A percentile compares a stretch with the other conserved stretches of the same genome.
Evolutionary conservation across 2,113 vertebrate genomes (phyloP).

Genomic region (Cichladusa arquata): DNA sequence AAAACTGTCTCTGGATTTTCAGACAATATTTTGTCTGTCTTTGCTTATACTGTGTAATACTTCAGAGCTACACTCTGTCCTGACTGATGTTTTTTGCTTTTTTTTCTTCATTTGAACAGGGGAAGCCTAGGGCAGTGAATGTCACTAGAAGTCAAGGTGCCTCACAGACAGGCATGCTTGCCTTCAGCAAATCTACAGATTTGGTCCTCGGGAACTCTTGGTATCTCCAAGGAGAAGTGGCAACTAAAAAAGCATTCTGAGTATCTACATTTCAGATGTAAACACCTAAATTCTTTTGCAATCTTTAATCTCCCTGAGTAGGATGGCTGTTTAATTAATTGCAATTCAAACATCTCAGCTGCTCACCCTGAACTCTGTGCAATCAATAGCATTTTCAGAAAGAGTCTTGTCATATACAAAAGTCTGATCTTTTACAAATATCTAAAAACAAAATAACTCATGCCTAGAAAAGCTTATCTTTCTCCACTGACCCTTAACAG

Average conservation of each 20-base stretch:
- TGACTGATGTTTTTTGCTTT: slow-evolving; percentile 36
- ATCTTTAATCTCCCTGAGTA: neutral
- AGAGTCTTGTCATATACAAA: neutral
- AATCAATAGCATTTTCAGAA: neutral
- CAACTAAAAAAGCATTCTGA: neutral
- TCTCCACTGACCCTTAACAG: neutral
- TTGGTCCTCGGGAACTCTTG: neutral
- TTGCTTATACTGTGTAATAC: neutral
- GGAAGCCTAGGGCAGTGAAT: slow-evolving; percentile 51
- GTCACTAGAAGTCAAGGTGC: slow-evolving; percentile 61
- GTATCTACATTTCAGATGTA: neutral
- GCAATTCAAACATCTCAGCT: neutral
- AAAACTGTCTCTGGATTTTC: neutral
- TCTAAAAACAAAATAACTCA: neutral
- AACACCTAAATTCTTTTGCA: neutral
- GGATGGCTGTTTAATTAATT: neutral
- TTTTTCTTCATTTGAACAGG: slow-evolving; percentile 24
- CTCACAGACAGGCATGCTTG: slow-evolving; percentile 42
- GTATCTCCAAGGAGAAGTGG: neutral
- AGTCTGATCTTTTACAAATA: neutral
- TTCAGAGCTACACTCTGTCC: slow-evolving; percentile 15
- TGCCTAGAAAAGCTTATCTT: accelerated
- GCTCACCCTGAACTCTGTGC: neutral
- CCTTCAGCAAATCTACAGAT: slow-evolving; percentile 56
- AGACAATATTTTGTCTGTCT: neutral